A percentile compares a stretch with the other conserved stretches of the same genome.
These are phyloP conservation scores for Yponomeuta plumbellus DNA, from an alignment of 2,888 invertebrate species.

Conservation along the genomic window DNA sequence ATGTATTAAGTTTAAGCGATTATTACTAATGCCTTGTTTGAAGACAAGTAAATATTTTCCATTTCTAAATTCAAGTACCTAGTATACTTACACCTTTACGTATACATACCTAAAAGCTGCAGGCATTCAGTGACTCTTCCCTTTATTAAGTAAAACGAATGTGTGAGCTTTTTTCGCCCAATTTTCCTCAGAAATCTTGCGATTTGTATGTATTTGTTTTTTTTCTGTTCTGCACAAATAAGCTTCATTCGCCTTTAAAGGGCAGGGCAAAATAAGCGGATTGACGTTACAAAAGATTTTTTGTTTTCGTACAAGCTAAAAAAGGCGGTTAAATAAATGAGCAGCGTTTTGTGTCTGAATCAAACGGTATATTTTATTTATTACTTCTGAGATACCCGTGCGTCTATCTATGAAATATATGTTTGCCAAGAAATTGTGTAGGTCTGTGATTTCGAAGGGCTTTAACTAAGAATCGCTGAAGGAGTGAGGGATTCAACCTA, in stretches of 20 bases:
- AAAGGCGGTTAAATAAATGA: neutral
- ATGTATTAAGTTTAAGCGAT: too few species aligned
- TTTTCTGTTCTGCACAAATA: neutral
- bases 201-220: neutral
- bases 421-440: too few species aligned
- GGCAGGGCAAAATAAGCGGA: neutral
- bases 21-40: too few species aligned
- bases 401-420: too few species aligned
- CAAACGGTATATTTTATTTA: neutral
- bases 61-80: too few species aligned
- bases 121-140: neutral
- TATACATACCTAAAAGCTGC: neutral
- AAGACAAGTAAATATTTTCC: too few species aligned
- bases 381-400: neutral
- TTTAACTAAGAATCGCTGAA: too few species aligned
- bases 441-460: too few species aligned
- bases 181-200: neutral
- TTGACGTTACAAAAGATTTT: neutral
- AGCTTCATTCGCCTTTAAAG: neutral
- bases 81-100: neutral
- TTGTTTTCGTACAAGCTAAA: neutral
- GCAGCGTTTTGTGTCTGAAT: neutral
- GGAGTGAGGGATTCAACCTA: too few species aligned
- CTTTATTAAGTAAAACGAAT: neutral
- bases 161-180: neutral